Evolutionary conservation across 2,888 invertebrate species (phyloP).

Genomic region (Bellardia bayeri): DNA sequence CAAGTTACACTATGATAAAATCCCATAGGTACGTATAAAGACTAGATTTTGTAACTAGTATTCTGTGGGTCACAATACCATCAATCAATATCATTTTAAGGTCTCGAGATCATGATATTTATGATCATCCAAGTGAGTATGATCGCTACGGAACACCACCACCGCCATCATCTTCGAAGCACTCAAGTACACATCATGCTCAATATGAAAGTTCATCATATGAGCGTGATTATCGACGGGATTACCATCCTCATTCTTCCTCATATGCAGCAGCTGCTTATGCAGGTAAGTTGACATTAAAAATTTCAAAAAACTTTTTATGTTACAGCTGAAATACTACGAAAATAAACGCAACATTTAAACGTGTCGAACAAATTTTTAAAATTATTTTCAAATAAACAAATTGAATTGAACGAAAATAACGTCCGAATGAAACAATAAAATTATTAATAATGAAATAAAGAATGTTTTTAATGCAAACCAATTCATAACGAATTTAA

Average conservation of each 20-base stretch:
- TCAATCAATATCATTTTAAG: constrained; percentile 70
- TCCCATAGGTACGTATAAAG: constrained; percentile 79
- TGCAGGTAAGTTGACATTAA: constrained; percentile 79
- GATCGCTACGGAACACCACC: constrained; percentile 82
- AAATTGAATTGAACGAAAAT: constrained; percentile 57
- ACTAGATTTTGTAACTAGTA: too few relatives aligned
- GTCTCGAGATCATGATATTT: constrained; percentile 82
- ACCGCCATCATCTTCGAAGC: constrained; percentile 81
- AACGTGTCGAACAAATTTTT: constrained; percentile 31
- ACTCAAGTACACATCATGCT: constrained; percentile 81
- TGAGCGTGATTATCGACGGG: constrained; percentile 82
- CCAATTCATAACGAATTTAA: constrained; percentile 69
- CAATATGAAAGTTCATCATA: constrained; percentile 82
- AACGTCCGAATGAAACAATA: constrained; percentile 19
- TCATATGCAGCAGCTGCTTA: constrained; percentile 82
- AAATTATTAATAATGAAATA: constrained; percentile 42
- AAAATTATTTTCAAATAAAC: constrained; percentile 30
- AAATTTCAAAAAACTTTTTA: constrained; percentile 37
- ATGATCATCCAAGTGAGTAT: constrained; percentile 82
- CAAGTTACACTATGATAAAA: constrained; percentile 86
- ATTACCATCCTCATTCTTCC: constrained; percentile 83
- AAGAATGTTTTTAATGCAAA: constrained; percentile 45
- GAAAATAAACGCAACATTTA: constrained; percentile 44
- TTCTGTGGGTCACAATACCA: not conserved
- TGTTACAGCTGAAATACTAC: constrained; percentile 66